Conservation (phyloP, 2,113 vertebrate genomes). For the rat (Rattus norvegicus) region GRCr8 NC_086031.1:91746501-91747000, state of each 20-base stretch:
- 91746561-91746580: not conserved
- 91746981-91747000: constrained; percentile 7
- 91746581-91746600: not conserved
- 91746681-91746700: not conserved
- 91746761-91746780: not conserved
- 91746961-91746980: not conserved
- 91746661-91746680: not conserved
- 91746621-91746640: not conserved
- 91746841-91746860: not conserved
- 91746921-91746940: constrained; percentile 7
- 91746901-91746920: constrained; percentile 25
- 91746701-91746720: not conserved
- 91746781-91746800: not conserved
- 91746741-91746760: not conserved
- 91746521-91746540: not conserved
- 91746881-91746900: constrained; percentile 1
- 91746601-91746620: not conserved
- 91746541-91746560: not conserved
- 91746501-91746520: not conserved
- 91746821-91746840: not conserved
- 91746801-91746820: not conserved
- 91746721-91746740: not conserved
- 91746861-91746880: not conserved
- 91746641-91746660: not conserved
- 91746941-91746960: constrained; percentile 30